Percentiles rank a stretch among this genome's conserved stretches.
Evolutionary conservation across 1,140 invertebrate genomes (phyloP).

Genomic region (Nymphalis io): DNA sequence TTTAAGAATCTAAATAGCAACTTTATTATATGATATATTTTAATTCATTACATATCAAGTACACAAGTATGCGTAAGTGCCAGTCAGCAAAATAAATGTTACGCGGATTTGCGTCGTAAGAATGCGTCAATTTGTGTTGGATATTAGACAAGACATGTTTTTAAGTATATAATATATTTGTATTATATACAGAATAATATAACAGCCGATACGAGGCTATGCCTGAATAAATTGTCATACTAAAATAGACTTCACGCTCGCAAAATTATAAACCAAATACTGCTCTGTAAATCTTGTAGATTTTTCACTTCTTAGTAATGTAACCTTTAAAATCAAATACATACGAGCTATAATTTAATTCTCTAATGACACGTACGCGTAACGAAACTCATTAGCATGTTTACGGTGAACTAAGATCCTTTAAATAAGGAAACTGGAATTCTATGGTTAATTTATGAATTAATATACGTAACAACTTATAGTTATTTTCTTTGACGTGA

Average conservation of each 20-base stretch:
- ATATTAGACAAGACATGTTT: background rate
- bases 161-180: background rate
- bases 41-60: no score
- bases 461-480: background rate
- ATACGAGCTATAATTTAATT: background rate
- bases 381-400: constrained; percentile 15
- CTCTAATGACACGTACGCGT: background rate
- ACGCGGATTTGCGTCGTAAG: background rate
- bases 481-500: background rate
- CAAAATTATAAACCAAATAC: constrained; percentile 17
- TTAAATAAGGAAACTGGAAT: constrained; percentile 3
- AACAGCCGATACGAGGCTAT: constrained; percentile 8
- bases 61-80: background rate
- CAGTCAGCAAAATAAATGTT: background rate
- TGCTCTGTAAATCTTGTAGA: background rate
- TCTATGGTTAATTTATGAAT: background rate
- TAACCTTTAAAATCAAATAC: background rate
- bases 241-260: constrained; percentile 21
- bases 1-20: no score
- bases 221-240: constrained; percentile 19
- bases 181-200: constrained; percentile 4
- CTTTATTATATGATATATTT: no score
- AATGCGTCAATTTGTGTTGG: background rate
- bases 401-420: constrained; percentile 7
- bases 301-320: background rate